Evolutionary conservation across 2,797 vertebrate species (phyloP), one percentile per base, ranked within the genome.

Genomic region (Heliangelus exortis): DNA sequence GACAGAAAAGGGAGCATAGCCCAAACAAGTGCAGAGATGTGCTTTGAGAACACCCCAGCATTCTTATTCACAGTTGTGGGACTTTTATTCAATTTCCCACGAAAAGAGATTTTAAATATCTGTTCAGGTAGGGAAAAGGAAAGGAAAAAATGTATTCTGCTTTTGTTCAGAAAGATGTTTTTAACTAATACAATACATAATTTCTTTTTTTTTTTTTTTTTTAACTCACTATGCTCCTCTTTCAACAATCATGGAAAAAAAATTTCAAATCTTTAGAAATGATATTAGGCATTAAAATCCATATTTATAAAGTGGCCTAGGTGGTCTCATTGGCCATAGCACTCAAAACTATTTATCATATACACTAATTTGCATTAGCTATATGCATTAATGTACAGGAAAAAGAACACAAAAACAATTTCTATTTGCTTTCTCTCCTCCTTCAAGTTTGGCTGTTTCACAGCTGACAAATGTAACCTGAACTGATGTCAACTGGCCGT

Each of bases 131-230:
- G 50, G 6, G 21, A 88, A 39, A 3, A 59, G 9, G 23, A 8
- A 77, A 92, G 11, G 19, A 89, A 89, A 78, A 2, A 78, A 73
- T 77, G 58, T 84, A 47, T 73, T 57, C 23, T 81, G 8, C 15
- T 81, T 2, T 5, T 29, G 20, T 57, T 68, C 50, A 75, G 69
- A 80, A 85, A 87, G 91, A 48, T 4, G 0, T 68, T 77, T 4
- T 7, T 54, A 53, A 26, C 5, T 43, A 43, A 72, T 21, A 9
- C 4, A 74, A 57, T 2, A 2, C 18, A 71, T 9, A 0, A n/a
- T 81, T 80, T 59, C 15, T 9, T 8, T 79, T 86, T 74, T 47
- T 50, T 28, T 22, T 84, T 33, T 6, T 16, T 22, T 71, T 80
- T 80, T 28, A 81, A 63, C 7, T 73, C 33, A 36, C 23, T 18